phyloP scores from a whole-genome alignment of 2,888 invertebrate genomes.

The Ptychoptera albimana region DNA sequence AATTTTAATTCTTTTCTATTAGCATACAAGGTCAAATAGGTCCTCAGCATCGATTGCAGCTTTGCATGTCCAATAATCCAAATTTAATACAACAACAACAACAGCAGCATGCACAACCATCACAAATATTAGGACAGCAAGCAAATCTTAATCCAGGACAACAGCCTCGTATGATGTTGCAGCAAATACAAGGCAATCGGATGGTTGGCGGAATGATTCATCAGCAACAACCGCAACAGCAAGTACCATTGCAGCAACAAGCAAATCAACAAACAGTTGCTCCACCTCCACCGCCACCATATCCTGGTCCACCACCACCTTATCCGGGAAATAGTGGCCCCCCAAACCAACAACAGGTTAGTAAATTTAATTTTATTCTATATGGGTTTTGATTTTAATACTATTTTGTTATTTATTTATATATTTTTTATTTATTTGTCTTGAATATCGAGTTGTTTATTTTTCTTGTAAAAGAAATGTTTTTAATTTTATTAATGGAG shows the following conservation, averaged over 20 bases:
- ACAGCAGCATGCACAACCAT: neutral
- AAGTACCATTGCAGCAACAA: slow-evolving; percentile 11
- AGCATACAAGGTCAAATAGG: too few relatives aligned
- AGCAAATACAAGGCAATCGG: slow-evolving; percentile 5
- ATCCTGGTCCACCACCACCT: slow-evolving; percentile 53
- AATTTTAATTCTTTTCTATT: too few relatives aligned
- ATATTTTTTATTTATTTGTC: neutral
- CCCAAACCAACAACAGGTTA: slow-evolving; percentile 1
- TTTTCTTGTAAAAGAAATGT: too few relatives aligned
- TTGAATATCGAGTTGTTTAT: neutral
- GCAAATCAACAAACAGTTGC: slow-evolving; percentile 27
- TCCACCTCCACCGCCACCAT: slow-evolving; percentile 56
- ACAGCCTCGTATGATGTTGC: slow-evolving; percentile 5
- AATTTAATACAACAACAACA: slow-evolving; percentile 12
- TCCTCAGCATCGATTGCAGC: slow-evolving; percentile 9
- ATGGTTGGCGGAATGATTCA: neutral
- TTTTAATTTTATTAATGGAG: too few relatives aligned
- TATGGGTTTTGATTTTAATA: too few relatives aligned
- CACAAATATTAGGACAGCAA: slow-evolving; percentile 1
- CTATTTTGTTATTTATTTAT: neutral
- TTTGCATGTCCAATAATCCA: slow-evolving; percentile 13
- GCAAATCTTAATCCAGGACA: slow-evolving; percentile 1
- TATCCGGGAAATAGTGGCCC: slow-evolving; percentile 33
- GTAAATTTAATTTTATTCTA: neutral
- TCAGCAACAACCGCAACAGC: slow-evolving; percentile 9